phyloP scores from a whole-genome alignment of 2,113 vertebrate genomes.

The Brachyhypopomus occidentalis region DNA sequence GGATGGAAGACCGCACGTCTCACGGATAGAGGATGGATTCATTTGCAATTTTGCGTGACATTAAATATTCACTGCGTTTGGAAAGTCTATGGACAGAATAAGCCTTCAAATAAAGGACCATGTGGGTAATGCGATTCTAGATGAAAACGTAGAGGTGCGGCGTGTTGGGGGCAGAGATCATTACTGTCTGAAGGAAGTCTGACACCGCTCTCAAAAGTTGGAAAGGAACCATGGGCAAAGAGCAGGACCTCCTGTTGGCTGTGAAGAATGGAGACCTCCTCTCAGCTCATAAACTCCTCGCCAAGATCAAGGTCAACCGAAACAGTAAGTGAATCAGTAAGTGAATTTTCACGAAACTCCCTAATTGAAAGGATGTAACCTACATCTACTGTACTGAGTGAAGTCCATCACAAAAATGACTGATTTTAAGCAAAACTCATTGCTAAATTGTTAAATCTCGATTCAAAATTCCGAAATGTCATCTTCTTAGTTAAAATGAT shows the following conservation, averaged over 20 bases:
- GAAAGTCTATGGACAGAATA: background rate
- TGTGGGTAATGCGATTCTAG: background rate
- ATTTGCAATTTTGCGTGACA: background rate
- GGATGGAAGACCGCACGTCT: background rate
- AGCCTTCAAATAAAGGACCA: background rate
- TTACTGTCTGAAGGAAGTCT: conserved; percentile 9
- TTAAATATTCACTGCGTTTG: background rate
- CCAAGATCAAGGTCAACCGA: conserved; percentile 76
- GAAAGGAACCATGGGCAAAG: conserved; percentile 70
- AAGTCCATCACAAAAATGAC: too few relatives aligned
- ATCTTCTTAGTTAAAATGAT: background rate
- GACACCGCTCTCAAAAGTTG: conserved; percentile 17
- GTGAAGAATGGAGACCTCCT: conserved; percentile 76
- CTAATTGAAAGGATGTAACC: too few relatives aligned
- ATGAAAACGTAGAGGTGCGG: conserved; percentile 1
- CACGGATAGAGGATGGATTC: background rate
- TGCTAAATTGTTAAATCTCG: background rate
- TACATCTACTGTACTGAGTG: background rate
- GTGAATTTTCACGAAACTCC: background rate
- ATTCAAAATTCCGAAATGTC: background rate
- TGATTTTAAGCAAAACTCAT: background rate
- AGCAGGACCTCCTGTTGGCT: conserved; percentile 75
- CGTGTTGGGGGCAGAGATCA: conserved; percentile 8
- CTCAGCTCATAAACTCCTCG: conserved; percentile 71
- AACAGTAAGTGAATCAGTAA: conserved; percentile 67